These are phyloP conservation scores for Macrotus californicus DNA, from an alignment of 2,113 vertebrate genomes.

Conservation along the genomic window DNA sequence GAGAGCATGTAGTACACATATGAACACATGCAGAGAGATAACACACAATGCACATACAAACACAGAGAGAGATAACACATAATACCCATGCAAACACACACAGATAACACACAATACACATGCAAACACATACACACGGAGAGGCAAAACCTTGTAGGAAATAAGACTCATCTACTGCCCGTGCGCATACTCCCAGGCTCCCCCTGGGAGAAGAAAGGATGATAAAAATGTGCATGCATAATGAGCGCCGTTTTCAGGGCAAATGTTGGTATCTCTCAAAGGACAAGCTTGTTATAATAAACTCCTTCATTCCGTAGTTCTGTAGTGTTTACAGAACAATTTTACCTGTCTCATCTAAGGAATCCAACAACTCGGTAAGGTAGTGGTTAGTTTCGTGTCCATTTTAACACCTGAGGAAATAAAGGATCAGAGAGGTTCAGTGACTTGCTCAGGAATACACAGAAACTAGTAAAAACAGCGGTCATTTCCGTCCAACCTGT, in stretches of 20 bases:
- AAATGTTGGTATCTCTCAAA: not conserved
- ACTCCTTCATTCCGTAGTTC: not conserved
- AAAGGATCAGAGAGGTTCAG: not conserved
- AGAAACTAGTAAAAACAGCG: not conserved
- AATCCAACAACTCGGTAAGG: not conserved
- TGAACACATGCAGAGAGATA: too few relatives aligned
- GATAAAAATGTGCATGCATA: not conserved
- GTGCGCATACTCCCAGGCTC: not conserved
- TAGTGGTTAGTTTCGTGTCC: not conserved
- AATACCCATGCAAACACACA: not conserved
- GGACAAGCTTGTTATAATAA: not conserved
- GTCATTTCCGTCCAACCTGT: not conserved
- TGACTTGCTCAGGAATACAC: not conserved
- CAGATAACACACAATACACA: too few relatives aligned
- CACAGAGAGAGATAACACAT: too few relatives aligned
- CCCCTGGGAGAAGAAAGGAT: not conserved
- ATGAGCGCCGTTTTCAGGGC: not conserved
- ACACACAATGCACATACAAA: not conserved
- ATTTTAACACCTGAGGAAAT: not conserved
- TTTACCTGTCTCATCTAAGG: not conserved
- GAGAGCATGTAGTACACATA: too few relatives aligned
- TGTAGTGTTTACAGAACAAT: not conserved
- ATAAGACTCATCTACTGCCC: not conserved
- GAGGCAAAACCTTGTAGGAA: not conserved
- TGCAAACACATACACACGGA: not conserved